Evolutionary conservation across 1,140 invertebrate species (phyloP).

Genomic region (Aphelenchoides avenae): DNA sequence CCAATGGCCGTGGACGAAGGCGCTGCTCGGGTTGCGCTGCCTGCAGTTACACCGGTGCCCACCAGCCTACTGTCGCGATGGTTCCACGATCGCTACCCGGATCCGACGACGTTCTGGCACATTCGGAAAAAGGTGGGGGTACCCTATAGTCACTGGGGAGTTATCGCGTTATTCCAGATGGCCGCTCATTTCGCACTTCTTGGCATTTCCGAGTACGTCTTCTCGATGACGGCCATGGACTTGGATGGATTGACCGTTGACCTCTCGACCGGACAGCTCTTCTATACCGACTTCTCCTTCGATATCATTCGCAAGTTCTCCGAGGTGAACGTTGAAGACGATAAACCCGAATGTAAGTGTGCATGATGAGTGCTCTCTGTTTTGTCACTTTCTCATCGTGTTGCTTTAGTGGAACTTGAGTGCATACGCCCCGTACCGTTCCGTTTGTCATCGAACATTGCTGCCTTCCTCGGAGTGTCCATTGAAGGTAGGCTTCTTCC

Average conservation of each 20-base stretch:
- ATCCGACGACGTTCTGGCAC: not conserved
- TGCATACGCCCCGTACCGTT: constrained; percentile 31
- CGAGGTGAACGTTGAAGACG: constrained; percentile 7
- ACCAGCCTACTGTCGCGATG: not conserved
- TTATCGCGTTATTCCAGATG: constrained; percentile 13
- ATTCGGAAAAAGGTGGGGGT: not conserved
- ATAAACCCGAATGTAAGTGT: not conserved
- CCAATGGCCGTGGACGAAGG: too few relatives aligned
- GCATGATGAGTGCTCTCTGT: constrained; percentile 11
- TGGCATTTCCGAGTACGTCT: constrained; percentile 19
- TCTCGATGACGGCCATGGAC: constrained; percentile 23
- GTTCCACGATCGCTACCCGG: not conserved
- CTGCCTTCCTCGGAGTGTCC: constrained; percentile 26
- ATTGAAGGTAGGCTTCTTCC: constrained; percentile 33
- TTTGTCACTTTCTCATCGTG: not conserved
- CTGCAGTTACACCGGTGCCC: too few relatives aligned
- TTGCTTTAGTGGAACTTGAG: constrained; percentile 29
- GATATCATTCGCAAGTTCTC: constrained; percentile 28
- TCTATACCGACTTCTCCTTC: constrained; percentile 26
- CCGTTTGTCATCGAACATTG: constrained; percentile 23
- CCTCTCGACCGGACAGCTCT: constrained; percentile 24
- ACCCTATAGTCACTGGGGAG: too few relatives aligned
- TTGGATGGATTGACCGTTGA: constrained; percentile 20
- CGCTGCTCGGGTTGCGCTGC: too few relatives aligned
- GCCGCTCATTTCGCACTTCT: constrained; percentile 25